These are phyloP conservation scores for Clinocottus analis DNA, from an alignment of 2,113 vertebrate species.

Conservation along the genomic window DNA sequence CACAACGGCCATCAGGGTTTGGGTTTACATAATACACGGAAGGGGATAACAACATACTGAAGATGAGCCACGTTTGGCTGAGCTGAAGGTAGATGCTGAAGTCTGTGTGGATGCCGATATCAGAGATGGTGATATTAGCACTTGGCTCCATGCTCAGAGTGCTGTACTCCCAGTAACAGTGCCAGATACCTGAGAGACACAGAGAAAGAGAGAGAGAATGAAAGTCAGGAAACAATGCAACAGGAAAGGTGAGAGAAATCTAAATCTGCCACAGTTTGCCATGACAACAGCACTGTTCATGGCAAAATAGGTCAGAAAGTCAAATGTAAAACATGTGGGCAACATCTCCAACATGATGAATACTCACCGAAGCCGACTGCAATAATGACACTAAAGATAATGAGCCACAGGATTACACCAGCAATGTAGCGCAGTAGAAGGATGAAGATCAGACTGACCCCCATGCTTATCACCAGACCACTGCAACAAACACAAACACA, in stretches of 20 bases:
- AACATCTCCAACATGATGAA: background rate
- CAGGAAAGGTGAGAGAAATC: background rate
- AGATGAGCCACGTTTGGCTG: conserved; percentile 92
- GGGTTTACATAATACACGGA: background rate
- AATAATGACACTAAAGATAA: conserved; percentile 88
- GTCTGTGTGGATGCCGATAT: conserved; percentile 91
- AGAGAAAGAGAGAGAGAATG: background rate
- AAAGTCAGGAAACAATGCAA: background rate
- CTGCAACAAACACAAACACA: conserved; percentile 77
- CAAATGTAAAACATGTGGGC: background rate
- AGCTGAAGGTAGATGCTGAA: conserved; percentile 90
- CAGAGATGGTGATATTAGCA: conserved; percentile 85
- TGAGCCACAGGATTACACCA: conserved; percentile 92
- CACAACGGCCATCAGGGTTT: background rate
- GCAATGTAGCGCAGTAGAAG: conserved; percentile 91
- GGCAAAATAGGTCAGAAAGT: background rate
- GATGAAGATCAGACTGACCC: conserved; percentile 92
- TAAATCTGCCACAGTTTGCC: background rate
- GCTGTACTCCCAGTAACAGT: conserved; percentile 90
- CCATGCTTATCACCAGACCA: conserved; percentile 91
- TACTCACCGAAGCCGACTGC: conserved; percentile 88
- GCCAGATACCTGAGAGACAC: conserved; percentile 87
- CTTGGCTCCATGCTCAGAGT: conserved; percentile 82
- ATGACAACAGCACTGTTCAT: conserved; percentile 16
- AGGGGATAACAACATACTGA: conserved; percentile 82